These are phyloP conservation scores for Antechinus flavipes DNA, from an alignment of 2,113 vertebrate genomes.

Conservation along the genomic window DNA sequence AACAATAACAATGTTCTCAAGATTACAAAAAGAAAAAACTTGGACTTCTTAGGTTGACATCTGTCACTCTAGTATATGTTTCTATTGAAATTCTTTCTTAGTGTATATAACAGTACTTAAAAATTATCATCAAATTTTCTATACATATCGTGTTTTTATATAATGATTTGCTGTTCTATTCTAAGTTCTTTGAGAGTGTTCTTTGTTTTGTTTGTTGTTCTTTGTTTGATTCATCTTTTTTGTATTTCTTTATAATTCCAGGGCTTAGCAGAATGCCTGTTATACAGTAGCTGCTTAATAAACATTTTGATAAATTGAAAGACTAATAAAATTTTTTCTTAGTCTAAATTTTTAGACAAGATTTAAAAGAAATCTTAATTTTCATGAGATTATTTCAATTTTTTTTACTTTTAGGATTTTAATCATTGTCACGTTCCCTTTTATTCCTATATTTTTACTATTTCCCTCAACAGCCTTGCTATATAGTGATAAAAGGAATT, in stretches of 20 bases:
- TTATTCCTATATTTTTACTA: not conserved
- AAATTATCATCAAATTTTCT: not conserved
- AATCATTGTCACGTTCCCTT: not conserved
- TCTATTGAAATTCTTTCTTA: not conserved
- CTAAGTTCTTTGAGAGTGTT: not conserved
- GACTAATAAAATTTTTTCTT: not conserved
- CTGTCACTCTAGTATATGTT: not conserved
- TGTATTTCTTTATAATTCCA: not conserved
- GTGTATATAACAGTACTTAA: not conserved
- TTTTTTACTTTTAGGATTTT: constrained; percentile 18
- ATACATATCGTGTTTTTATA: not conserved
- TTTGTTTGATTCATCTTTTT: not conserved
- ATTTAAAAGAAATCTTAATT: constrained; percentile 11
- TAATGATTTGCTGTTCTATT: not conserved
- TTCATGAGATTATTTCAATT: not conserved
- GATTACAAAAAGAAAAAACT: not conserved
- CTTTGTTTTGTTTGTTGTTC: not conserved
- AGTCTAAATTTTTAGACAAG: not conserved
- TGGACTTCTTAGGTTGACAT: not conserved
- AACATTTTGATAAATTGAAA: not conserved
- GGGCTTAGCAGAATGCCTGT: not conserved
- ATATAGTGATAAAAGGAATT: constrained; percentile 7
- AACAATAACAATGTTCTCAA: not conserved
- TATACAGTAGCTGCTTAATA: not conserved
- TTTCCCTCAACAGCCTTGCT: not conserved